A percentile compares a stretch with the other conserved stretches of the same genome.
Evolutionary conservation across 2,113 vertebrate species (phyloP).

Genomic region (Macquaria ambigua): DNA sequence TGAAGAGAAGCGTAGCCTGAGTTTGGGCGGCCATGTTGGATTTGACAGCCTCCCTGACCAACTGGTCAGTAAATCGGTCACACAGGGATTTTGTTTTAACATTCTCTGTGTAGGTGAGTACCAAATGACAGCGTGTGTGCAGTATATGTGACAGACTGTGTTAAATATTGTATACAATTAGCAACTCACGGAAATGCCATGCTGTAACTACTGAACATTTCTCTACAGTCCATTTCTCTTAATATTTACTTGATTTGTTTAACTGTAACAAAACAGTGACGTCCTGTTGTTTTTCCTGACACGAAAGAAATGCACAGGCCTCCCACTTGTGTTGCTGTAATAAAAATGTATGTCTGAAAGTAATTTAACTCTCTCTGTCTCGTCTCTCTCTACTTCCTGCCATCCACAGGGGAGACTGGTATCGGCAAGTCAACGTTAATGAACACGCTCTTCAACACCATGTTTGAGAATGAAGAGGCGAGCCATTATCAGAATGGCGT

Average conservation of each 20-base stretch:
- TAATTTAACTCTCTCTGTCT: background rate
- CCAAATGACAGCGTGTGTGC: background rate
- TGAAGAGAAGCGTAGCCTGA: conserved; percentile 92
- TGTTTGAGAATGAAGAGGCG: conserved; percentile 96
- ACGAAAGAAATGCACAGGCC: background rate
- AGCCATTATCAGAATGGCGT: conserved; percentile 94
- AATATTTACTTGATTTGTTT: conserved; percentile 10
- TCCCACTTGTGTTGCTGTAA: conserved; percentile 6
- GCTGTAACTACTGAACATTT: background rate
- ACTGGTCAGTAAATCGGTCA: conserved; percentile 98
- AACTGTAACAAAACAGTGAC: background rate
- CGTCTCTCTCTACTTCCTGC: background rate
- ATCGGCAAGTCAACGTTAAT: conserved; percentile 98
- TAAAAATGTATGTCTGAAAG: conserved; percentile 31
- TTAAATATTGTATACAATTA: background rate
- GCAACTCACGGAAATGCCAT: background rate
- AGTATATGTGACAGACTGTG: background rate
- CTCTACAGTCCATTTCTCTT: background rate
- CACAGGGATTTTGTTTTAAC: conserved; percentile 99
- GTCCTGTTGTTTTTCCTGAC: conserved; percentile 12
- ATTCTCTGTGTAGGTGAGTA: conserved; percentile 98
- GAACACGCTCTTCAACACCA: conserved; percentile 99
- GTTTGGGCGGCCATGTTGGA: conserved; percentile 95
- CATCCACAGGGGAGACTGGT: conserved; percentile 92
- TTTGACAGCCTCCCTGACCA: conserved; percentile 98